phyloP scores from a whole-genome alignment of 2,888 invertebrate species.

The Cylloceria caligata region DNA sequence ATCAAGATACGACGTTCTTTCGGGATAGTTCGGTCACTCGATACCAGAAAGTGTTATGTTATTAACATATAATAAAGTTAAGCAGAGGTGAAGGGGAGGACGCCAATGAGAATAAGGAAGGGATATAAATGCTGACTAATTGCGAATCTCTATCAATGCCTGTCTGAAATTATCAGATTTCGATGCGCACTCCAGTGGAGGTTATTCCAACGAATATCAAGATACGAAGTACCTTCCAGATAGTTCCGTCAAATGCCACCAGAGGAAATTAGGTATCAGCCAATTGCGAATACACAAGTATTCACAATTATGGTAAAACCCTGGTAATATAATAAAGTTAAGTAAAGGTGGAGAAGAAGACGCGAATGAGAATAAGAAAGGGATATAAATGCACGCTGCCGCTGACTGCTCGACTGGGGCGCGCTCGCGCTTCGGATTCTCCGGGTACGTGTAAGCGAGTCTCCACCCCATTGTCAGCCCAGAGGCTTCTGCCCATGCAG shows the following conservation, averaged over 20 bases:
- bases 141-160: no score
- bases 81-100: no score
- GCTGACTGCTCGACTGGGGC: slow-evolving; percentile 54
- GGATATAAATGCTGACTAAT: no score
- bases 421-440: slow-evolving; percentile 54
- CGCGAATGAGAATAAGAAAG: slow-evolving; percentile 44
- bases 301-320: slow-evolving; percentile 13
- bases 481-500: slow-evolving; percentile 77
- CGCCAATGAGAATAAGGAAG: no score
- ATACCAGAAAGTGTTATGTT: no score
- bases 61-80: no score
- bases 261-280: neutral
- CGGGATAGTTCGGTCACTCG: no score
- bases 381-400: slow-evolving; percentile 48
- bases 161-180: no score
- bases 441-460: slow-evolving; percentile 79
- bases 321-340: slow-evolving; percentile 25
- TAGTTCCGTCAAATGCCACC: neutral
- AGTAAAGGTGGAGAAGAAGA: slow-evolving; percentile 29
- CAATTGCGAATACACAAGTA: slow-evolving; percentile 11
- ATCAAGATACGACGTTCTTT: neutral
- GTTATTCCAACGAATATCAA: neutral
- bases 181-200: neutral
- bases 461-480: slow-evolving; percentile 81
- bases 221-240: neutral